phyloP scores from a whole-genome alignment of 2,113 vertebrate genomes.

The Pluvianellus socialis region DNA sequence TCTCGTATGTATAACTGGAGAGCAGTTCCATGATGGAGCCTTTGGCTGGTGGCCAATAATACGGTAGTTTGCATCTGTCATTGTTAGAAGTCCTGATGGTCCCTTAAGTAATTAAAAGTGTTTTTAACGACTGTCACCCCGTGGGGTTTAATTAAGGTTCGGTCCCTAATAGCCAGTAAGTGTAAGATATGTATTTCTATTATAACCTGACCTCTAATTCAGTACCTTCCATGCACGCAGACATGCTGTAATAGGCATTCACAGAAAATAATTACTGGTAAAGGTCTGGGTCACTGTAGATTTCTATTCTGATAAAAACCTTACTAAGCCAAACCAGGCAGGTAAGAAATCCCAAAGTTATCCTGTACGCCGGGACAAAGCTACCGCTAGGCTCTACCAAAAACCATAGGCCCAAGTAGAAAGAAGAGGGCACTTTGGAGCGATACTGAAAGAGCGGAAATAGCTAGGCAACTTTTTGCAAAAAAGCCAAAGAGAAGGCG shows the following conservation, averaged over 20 bases:
- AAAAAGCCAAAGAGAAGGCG: neutral
- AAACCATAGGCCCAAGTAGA: accelerated
- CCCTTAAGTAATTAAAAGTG: constrained; percentile 57
- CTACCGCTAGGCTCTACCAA: neutral
- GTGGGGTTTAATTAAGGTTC: constrained; percentile 41
- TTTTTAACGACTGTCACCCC: constrained; percentile 37
- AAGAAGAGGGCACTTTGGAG: neutral
- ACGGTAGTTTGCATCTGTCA: constrained; percentile 29
- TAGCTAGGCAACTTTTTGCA: neutral
- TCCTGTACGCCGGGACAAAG: neutral
- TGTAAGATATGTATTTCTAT: neutral
- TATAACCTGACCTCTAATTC: neutral
- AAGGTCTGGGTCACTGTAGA: neutral
- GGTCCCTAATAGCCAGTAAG: neutral
- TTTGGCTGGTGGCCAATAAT: constrained; percentile 43
- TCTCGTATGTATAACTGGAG: constrained; percentile 9
- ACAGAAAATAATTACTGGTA: neutral
- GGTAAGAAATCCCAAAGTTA: neutral
- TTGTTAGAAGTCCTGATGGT: constrained; percentile 51
- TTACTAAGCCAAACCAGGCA: neutral
- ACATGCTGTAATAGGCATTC: neutral
- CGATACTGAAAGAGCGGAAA: neutral
- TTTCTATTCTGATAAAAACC: neutral
- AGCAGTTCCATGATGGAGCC: neutral
- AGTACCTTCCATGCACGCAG: neutral